A percentile compares a stretch with the other conserved stretches of the same genome.
These are phyloP conservation scores for Sitta europaea DNA, from an alignment of 2,113 vertebrate species.

Conservation along the genomic window DNA sequence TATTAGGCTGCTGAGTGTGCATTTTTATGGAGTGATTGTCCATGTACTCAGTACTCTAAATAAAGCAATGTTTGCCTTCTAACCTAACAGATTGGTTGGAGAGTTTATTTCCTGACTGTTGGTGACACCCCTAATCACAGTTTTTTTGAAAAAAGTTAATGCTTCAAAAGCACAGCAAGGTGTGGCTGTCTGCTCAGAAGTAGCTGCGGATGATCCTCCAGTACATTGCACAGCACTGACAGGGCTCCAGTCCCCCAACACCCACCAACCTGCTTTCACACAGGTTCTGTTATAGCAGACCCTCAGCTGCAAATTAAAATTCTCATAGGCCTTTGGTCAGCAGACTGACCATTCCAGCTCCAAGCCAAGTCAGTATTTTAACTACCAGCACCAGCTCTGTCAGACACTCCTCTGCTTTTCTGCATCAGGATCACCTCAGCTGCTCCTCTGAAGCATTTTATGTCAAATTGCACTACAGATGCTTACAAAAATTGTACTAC, in stretches of 20 bases:
- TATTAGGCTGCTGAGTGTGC: neutral
- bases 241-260: neutral
- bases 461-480: neutral
- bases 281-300: neutral
- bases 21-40: neutral
- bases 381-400: neutral
- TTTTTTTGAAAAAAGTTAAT: neutral
- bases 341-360: neutral
- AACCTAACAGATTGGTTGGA: neutral
- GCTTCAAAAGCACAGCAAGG: neutral
- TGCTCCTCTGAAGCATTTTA: neutral
- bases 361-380: neutral
- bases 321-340: neutral
- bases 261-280: neutral
- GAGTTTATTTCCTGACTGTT: neutral
- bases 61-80: neutral
- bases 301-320: neutral
- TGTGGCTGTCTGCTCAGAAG: neutral
- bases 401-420: neutral
- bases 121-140: neutral
- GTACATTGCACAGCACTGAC: fast-evolving
- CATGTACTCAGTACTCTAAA: neutral
- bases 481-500: no score
- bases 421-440: neutral
- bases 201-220: neutral